Conservation (phyloP, 2,888 invertebrate genomes). For the Plusia festucae region DNA sequence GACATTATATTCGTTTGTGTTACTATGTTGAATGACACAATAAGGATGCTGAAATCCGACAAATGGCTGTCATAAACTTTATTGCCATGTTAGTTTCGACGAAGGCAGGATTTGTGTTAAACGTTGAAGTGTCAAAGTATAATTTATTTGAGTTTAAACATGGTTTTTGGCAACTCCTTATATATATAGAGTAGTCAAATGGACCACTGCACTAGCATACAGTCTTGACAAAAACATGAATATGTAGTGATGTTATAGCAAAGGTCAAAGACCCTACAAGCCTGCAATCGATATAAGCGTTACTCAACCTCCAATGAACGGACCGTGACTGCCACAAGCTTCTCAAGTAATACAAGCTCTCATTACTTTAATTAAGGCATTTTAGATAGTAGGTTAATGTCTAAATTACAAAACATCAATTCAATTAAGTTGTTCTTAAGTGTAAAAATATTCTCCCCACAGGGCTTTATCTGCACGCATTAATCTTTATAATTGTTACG, state of each 20-base stretch:
- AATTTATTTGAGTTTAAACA: not conserved
- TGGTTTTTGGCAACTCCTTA: not conserved
- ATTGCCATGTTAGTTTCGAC: too few species aligned
- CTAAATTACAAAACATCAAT: not conserved
- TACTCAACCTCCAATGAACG: not conserved
- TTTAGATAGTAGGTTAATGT: constrained; percentile 9
- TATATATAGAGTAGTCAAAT: not conserved
- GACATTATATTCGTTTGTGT: not conserved
- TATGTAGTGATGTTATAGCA: not conserved
- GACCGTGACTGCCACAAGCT: not conserved
- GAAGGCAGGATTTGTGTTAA: too few species aligned
- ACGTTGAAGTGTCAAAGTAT: not conserved
- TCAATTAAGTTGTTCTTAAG: constrained; percentile 8
- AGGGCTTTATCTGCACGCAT: not conserved
- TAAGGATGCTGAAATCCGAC: not conserved
- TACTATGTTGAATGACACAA: not conserved
- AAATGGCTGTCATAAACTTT: not conserved
- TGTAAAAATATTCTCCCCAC: not conserved
- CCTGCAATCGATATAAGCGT: not conserved
- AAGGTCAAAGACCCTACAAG: not conserved
- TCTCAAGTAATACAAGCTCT: too few species aligned
- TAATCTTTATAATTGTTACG: not conserved
- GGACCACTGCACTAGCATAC: not conserved
- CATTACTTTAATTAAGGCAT: constrained; percentile 11
- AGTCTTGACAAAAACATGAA: not conserved